Base-by-base conservation (phyloP, 1,140 invertebrate genomes). In the Dreissena rostriformis region DNA sequence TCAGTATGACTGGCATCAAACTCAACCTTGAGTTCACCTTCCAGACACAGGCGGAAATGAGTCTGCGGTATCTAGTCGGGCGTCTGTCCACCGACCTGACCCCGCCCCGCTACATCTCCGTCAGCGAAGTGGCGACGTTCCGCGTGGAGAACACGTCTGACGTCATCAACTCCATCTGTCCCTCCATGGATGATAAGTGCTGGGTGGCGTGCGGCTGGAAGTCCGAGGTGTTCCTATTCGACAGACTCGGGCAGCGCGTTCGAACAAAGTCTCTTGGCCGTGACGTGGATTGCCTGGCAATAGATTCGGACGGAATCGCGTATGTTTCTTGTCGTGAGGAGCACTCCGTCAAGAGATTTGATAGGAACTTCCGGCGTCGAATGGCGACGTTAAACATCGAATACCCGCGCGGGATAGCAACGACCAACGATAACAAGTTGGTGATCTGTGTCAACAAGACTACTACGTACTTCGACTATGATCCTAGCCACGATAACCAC, bases 161-260 rank as follows among this genome's bases (percentile, higher is more conserved):
- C 61, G 82, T 87, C 12, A 82, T 87, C 6, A 87, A 87, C 52
- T 67, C 82, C 19, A 87, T 85, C 66, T 87, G 86, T 70, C 74
- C 86, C 7, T 76, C 79, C 6, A 68, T 79, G 19, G 83, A 87
- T 12, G 86, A 82, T 19, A 72, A 85, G 49, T 80, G 77, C 51
- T 87, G 79, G 86, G 63, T 87, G 7, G 82, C 74, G 7, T 76
- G 80, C 67, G 86, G 86, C 22, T 87, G 86, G 86, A 87, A 84
- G 22, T 83, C 86, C 12, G 75, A 82, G 26, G 74, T 85, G 15
- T 67, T 53, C 15, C 22, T 82, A 8, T 78, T 85, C 65, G 83
- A 85, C 55, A 66, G 68, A 39, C 68, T 24, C 53, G 86, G 86
- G 17, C 39, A 70, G 22, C 76, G 19, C 24, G 61, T 79, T 6